These are phyloP conservation scores for Thymelicus acteon DNA, from an alignment of 2,888 invertebrate genomes.

Conservation along the genomic window DNA sequence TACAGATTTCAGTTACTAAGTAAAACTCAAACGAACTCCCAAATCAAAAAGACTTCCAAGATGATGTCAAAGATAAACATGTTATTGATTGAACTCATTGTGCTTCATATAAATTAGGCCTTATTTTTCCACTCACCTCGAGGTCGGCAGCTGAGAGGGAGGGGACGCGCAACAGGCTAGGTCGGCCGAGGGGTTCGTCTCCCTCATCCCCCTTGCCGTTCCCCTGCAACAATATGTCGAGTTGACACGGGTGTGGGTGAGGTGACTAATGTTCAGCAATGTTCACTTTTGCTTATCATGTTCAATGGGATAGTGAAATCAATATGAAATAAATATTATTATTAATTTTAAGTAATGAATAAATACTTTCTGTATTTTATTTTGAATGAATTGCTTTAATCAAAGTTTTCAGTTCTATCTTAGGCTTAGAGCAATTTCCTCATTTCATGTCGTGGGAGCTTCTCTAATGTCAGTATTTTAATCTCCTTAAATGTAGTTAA, in stretches of 20 bases:
- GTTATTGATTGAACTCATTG: neutral
- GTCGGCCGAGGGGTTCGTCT: constrained; percentile 81
- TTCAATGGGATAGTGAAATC: neutral
- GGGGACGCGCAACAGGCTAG: constrained; percentile 85
- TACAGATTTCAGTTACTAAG: too few relatives aligned
- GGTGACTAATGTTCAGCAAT: constrained; percentile 1
- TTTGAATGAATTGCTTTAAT: too few relatives aligned
- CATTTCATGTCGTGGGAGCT: too few relatives aligned
- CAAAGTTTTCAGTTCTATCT: too few relatives aligned
- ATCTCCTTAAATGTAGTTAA: neutral
- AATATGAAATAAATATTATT: neutral
- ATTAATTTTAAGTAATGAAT: too few relatives aligned
- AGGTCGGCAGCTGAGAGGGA: constrained; percentile 86
- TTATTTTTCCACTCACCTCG: constrained; percentile 61
- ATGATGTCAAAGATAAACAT: neutral
- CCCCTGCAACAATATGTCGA: constrained; percentile 51
- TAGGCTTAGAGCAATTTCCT: too few relatives aligned
- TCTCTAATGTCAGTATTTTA: too few relatives aligned
- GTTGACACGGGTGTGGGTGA: constrained; percentile 14
- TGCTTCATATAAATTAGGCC: constrained; percentile 5
- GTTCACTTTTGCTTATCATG: neutral
- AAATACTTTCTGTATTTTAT: too few relatives aligned
- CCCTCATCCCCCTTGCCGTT: constrained; percentile 64
- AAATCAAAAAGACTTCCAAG: neutral
- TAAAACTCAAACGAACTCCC: too few relatives aligned